These are phyloP conservation scores for Oreonectes daqikongensis DNA, from an alignment of 2,797 vertebrate genomes.

Conservation along the genomic window DNA sequence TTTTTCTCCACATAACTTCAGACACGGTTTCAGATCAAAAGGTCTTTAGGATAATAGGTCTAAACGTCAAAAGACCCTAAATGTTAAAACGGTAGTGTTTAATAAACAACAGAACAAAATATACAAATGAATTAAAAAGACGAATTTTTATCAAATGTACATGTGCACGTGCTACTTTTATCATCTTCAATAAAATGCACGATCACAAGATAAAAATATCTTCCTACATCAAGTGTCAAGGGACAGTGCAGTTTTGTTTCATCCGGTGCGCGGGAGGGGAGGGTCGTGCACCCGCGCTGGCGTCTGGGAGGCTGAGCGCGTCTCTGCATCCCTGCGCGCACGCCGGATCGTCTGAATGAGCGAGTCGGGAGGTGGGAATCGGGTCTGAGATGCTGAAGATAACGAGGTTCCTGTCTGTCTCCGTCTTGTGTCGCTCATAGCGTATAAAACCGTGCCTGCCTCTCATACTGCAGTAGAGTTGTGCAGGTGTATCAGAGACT, in stretches of 20 bases:
- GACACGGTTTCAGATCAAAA: no score
- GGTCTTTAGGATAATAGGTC: no score
- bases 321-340: constrained; percentile 43
- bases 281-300: constrained; percentile 30
- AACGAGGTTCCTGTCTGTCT: constrained; percentile 63
- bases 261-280: constrained; percentile 61
- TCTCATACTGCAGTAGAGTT: constrained; percentile 3
- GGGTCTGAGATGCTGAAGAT: constrained; percentile 62
- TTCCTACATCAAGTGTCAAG: constrained; percentile 61
- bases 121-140: no score
- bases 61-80: no score
- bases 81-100: no score
- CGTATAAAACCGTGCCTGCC: constrained; percentile 54
- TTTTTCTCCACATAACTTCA: no score
- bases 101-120: no score
- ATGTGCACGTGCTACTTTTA: not conserved
- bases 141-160: not conserved
- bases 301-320: constrained; percentile 58
- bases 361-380: constrained; percentile 44
- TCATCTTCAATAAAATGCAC: constrained; percentile 54
- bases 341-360: constrained; percentile 51
- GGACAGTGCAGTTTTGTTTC: constrained; percentile 61
- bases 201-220: constrained; percentile 65
- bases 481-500: not conserved
- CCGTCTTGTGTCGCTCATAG: constrained; percentile 30